These are phyloP conservation scores for Nephotettix cincticeps DNA, from an alignment of 1,140 invertebrate genomes.

Conservation along the genomic window DNA sequence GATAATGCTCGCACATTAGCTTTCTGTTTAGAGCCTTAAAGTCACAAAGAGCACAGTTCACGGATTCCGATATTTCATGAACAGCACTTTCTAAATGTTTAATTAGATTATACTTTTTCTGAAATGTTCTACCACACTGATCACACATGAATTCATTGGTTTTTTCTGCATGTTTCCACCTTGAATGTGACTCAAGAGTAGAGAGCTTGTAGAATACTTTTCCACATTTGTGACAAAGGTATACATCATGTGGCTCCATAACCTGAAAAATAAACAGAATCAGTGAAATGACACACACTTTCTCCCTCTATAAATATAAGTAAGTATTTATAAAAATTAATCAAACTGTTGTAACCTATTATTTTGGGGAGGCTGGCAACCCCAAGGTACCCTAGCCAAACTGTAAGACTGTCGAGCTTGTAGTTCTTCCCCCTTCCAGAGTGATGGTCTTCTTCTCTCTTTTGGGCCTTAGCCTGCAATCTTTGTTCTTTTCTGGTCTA, in stretches of 20 bases:
- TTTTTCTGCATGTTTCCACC: constrained; percentile 1
- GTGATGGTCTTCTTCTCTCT: no score
- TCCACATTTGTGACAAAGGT: background rate
- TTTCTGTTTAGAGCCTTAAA: background rate
- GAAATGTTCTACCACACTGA: background rate
- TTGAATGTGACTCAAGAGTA: background rate
- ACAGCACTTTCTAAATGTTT: constrained; percentile 4
- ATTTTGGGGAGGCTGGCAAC: no score
- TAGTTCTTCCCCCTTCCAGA: no score
- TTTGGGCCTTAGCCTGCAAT: no score
- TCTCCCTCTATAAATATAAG: no score
- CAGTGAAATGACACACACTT: no score
- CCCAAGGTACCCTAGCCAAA: no score
- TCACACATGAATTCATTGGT: constrained; percentile 11
- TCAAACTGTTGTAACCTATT: no score
- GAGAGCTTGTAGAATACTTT: background rate
- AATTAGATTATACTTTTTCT: constrained; percentile 11
- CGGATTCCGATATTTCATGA: background rate
- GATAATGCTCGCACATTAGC: background rate
- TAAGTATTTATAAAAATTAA: no score
- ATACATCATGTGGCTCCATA: background rate
- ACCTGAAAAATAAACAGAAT: no score
- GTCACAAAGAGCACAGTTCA: background rate
- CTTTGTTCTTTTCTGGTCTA: no score
- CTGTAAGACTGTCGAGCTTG: no score